Percentiles rank a stretch among this genome's conserved stretches.
Conservation (phyloP, 2,888 invertebrate genomes). For the Julus scandinavius region DNA sequence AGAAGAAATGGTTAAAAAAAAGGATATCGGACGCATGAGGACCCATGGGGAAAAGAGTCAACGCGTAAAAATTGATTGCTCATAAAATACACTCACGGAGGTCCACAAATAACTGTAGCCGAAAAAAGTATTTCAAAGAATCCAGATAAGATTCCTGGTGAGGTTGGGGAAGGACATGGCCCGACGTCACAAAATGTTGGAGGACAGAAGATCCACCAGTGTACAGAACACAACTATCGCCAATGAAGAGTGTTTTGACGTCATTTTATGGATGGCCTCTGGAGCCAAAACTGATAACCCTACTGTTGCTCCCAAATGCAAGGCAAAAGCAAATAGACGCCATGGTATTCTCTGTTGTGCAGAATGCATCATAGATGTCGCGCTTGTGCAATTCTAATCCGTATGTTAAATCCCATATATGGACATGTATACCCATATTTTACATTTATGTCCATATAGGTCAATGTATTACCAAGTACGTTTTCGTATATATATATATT, state of each 20-base stretch:
- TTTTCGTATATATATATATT: too few relatives aligned
- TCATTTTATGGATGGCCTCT: background rate
- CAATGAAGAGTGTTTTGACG: background rate
- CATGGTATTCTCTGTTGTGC: too few relatives aligned
- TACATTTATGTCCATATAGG: too few relatives aligned
- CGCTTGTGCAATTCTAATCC: too few relatives aligned
- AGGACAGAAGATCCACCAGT: background rate
- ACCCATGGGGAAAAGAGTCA: background rate
- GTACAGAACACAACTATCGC: background rate
- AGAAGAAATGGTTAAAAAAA: background rate
- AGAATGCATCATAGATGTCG: too few relatives aligned
- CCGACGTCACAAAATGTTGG: background rate
- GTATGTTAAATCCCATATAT: too few relatives aligned
- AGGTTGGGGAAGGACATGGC: background rate
- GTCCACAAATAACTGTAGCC: background rate
- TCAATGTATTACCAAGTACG: too few relatives aligned
- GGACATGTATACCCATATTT: too few relatives aligned
- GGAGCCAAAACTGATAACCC: too few relatives aligned
- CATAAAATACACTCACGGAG: background rate
- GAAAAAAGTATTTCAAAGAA: background rate
- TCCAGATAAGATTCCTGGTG: background rate
- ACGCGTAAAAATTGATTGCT: conserved; percentile 7
- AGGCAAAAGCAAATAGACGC: too few relatives aligned
- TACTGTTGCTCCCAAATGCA: too few relatives aligned
- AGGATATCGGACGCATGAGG: background rate